phyloP scores from a whole-genome alignment of 2,113 vertebrate species.

The Pteropus alecto region DNA sequence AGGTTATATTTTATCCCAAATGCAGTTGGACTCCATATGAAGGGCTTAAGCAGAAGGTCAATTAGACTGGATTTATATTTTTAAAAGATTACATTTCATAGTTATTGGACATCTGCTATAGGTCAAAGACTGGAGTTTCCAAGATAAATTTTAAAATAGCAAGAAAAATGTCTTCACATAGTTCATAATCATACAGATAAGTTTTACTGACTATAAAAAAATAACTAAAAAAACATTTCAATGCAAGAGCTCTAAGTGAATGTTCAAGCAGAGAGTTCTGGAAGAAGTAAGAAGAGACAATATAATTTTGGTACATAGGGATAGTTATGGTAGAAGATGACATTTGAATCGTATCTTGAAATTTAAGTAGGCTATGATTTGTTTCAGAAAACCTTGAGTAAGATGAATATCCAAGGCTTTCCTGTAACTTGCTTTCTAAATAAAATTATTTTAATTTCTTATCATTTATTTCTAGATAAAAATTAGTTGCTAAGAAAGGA shows the following conservation, averaged over 20 bases:
- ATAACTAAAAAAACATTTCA: neutral
- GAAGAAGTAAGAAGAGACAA: neutral
- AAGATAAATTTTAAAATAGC: conserved; percentile 18
- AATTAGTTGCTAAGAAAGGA: neutral
- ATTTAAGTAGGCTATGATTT: neutral
- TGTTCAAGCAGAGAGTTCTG: neutral
- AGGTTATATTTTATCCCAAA: neutral
- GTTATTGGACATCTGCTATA: neutral
- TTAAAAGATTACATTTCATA: neutral
- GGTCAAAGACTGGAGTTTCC: neutral
- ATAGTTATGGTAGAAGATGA: neutral
- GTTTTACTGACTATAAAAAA: neutral
- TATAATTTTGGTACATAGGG: neutral
- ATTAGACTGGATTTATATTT: neutral
- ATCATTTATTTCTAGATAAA: neutral
- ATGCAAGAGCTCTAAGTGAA: neutral
- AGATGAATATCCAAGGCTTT: neutral
- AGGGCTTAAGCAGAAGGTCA: neutral
- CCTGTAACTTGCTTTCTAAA: neutral
- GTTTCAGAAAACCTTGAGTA: neutral
- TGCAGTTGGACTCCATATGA: neutral
- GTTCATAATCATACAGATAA: neutral
- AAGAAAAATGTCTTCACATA: neutral
- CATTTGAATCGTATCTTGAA: neutral
- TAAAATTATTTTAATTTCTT: neutral